Evolutionary conservation across 2,113 vertebrate species (phyloP), one percentile per base, ranked within the genome.

Genomic region (Rana temporaria): DNA sequence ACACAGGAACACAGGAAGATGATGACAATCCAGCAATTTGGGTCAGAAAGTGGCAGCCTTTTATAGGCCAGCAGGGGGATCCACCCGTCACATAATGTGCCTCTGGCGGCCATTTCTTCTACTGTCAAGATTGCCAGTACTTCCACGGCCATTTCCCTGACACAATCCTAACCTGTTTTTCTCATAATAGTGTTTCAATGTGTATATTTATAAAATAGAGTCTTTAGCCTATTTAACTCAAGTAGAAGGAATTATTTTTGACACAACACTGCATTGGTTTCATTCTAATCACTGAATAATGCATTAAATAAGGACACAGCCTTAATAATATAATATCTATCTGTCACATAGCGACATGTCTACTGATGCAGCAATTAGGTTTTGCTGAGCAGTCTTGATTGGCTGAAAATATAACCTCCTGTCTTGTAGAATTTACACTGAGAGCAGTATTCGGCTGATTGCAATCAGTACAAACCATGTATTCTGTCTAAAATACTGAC

Each of bases 241-340:
- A 18, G 53, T 24, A 57, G 24, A 57, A 32, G 70, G 17, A 73
- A 73, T 73, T 8, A 2, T 20, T 73, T 73, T 56, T 57, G 70
- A 73, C 70, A 73, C 70, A 57, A 73, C 52, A 73, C 70, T n/a
- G 17, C 24, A 56, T 73, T 19, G 55, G 22, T 22, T 57, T 72
- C 24, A 57, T 72, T 32, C 30, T 55, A 56, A 19, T 17, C 26
- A n/a, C 70, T 57, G 53, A 72, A 57, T 57, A 72, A 72, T 72
- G 69, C 55, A 71, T 56, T 71, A 71, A 71, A 71, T 71, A 55
- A 71, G 24, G 53, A 18, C 16, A 73, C 1, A 57, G 6, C 19
- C 52, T 57, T 32, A 73, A 57, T 73, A 73, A 57, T 73, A 73
- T 73, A 73, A 73, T 57, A 57, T 32, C 70, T 57, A 32, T 4